These are phyloP conservation scores for Mythimna ferrago DNA, from an alignment of 2,888 invertebrate genomes.

Conservation along the genomic window DNA sequence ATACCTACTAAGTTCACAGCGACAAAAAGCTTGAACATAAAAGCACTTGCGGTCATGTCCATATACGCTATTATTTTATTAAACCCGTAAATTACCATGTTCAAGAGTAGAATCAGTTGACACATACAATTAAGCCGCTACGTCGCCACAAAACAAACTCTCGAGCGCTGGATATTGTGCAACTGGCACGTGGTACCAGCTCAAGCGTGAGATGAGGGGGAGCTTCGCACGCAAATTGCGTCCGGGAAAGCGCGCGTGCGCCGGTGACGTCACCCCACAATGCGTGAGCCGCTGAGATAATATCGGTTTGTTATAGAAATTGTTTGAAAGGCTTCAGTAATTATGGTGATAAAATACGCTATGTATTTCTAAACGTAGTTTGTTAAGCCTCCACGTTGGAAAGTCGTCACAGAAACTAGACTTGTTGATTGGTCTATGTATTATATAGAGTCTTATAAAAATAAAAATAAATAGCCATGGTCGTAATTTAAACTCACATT, in stretches of 20 bases:
- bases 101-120: not conserved
- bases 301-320: slow-evolving; percentile 44
- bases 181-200: slow-evolving; percentile 47
- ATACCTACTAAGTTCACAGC: too few species aligned
- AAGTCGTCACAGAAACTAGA: too few species aligned
- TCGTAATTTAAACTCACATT: too few species aligned
- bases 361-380: not conserved
- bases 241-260: slow-evolving; percentile 57
- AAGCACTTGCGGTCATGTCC: not conserved
- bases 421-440: too few species aligned
- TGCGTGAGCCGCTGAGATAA: slow-evolving; percentile 29
- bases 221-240: slow-evolving; percentile 54
- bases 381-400: not conserved
- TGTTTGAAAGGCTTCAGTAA: slow-evolving; percentile 25
- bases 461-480: too few species aligned
- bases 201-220: slow-evolving; percentile 51
- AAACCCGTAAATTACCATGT: not conserved
- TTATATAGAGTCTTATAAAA: too few species aligned
- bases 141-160: slow-evolving; percentile 20
- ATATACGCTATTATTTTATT: not conserved
- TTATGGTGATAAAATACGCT: slow-evolving; percentile 2
- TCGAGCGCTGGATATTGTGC: slow-evolving; percentile 35
- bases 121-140: slow-evolving; percentile 19
- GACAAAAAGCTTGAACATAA: not conserved
- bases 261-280: slow-evolving; percentile 36